These are phyloP conservation scores for Ischnus inquisitorius DNA, from an alignment of 2,888 invertebrate genomes.

Conservation along the genomic window DNA sequence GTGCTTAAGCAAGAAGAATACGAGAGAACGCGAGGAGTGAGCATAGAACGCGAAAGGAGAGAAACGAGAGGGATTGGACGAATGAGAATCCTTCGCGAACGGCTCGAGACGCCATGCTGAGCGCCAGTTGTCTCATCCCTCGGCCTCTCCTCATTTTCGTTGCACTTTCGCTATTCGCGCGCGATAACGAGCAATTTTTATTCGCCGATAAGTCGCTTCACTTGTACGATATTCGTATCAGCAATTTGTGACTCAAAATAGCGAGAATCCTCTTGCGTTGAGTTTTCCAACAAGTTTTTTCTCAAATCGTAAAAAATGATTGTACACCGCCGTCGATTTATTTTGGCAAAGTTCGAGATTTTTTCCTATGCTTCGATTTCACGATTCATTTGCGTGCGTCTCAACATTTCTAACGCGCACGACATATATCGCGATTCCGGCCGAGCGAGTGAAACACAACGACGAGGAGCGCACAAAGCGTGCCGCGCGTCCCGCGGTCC, in stretches of 20 bases:
- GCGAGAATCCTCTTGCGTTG: not conserved
- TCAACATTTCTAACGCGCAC: slow-evolving; percentile 2
- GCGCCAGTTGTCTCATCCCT: slow-evolving; percentile 39
- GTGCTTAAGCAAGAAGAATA: slow-evolving; percentile 57
- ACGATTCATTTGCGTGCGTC: not conserved
- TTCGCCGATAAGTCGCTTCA: slow-evolving; percentile 12
- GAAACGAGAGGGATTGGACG: slow-evolving; percentile 80
- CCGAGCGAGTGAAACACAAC: not conserved
- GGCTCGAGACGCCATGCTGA: slow-evolving; percentile 77
- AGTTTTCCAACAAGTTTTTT: not conserved
- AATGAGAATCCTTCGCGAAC: slow-evolving; percentile 77
- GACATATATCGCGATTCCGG: slow-evolving; percentile 52
- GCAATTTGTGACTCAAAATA: not conserved
- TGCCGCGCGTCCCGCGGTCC: slow-evolving; percentile 69
- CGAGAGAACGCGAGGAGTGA: slow-evolving; percentile 58
- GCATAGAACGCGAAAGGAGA: slow-evolving; percentile 69
- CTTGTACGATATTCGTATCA: slow-evolving; percentile 22
- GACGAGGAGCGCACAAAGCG: slow-evolving; percentile 42
- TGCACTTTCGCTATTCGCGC: not conserved
- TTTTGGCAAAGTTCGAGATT: too few relatives aligned
- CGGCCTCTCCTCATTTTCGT: slow-evolving; percentile 19
- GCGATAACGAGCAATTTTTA: slow-evolving; percentile 40
- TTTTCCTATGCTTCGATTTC: too few relatives aligned
- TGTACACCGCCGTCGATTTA: too few relatives aligned
- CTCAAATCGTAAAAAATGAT: not conserved